Conservation (phyloP, 2,888 invertebrate species). For the Nezara viridula region DNA sequence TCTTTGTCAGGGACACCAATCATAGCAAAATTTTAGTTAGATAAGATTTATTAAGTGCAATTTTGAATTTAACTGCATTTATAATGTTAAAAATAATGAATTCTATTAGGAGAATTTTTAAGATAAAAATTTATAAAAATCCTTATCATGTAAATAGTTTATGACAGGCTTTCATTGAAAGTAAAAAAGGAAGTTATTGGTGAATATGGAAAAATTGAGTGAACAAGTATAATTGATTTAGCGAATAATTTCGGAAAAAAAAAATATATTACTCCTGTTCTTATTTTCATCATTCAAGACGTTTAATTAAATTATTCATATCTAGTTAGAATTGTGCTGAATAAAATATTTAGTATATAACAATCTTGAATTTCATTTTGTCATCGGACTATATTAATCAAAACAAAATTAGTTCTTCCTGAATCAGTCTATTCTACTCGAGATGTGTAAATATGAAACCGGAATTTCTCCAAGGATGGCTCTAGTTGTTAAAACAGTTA, state of each 20-base stretch:
- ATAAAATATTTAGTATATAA: neutral
- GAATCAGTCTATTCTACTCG: neutral
- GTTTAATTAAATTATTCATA: too few species aligned
- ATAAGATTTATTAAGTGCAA: neutral
- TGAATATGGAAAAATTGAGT: neutral
- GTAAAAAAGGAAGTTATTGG: neutral
- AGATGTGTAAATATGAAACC: too few species aligned
- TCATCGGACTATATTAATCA: neutral
- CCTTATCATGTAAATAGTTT: neutral
- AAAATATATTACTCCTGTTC: neutral
- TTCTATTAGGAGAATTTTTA: neutral
- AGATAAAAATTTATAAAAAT: neutral
- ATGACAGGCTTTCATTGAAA: neutral
- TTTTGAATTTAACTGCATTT: neutral
- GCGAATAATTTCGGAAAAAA: neutral
- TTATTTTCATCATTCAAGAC: too few species aligned
- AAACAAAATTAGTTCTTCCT: neutral
- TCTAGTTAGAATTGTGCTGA: too few species aligned
- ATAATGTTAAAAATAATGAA: neutral
- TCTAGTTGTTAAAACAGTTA: too few species aligned
- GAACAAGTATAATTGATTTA: neutral
- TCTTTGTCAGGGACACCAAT: neutral
- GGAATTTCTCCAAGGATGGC: too few species aligned
- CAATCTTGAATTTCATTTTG: neutral
- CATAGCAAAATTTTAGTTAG: neutral